These are phyloP conservation scores for Betta splendens DNA, from an alignment of 2,797 vertebrate species.

Conservation along the genomic window DNA sequence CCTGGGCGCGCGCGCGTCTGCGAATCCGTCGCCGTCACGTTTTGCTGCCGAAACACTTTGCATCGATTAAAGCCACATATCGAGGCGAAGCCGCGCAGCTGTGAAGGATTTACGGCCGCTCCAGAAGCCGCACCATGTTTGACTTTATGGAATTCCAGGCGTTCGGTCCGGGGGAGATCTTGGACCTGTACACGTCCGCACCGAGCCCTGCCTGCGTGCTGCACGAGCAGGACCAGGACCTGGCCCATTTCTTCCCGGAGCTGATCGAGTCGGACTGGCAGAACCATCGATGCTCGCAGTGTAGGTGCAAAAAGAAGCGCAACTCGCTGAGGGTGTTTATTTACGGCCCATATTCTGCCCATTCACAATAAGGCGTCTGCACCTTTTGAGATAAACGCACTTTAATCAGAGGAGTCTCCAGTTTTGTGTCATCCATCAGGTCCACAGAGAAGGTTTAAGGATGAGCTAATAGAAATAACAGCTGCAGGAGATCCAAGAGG, in stretches of 20 bases:
- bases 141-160: slow-evolving; percentile 94
- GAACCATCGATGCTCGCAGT: slow-evolving; percentile 86
- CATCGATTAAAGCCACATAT: slow-evolving; percentile 73
- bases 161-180: slow-evolving; percentile 88
- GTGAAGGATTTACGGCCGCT: slow-evolving; percentile 75
- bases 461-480: too few relatives aligned
- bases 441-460: too few relatives aligned
- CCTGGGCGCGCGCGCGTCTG: slow-evolving; percentile 53
- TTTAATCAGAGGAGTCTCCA: too few relatives aligned
- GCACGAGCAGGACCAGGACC: slow-evolving; percentile 86
- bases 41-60: slow-evolving; percentile 85
- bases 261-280: slow-evolving; percentile 90
- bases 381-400: too few relatives aligned
- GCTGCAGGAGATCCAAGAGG: too few relatives aligned
- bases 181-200: slow-evolving; percentile 90
- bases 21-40: slow-evolving; percentile 68
- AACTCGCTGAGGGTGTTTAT: neutral
- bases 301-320: slow-evolving; percentile 82
- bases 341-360: too few relatives aligned
- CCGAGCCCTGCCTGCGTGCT: slow-evolving; percentile 88
- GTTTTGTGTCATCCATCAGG: too few relatives aligned
- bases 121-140: slow-evolving; percentile 87
- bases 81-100: neutral
- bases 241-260: slow-evolving; percentile 91
- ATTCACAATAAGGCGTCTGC: too few relatives aligned